Evolutionary conservation across 2,113 vertebrate genomes (phyloP), one percentile per base, ranked within the genome.

Genomic region (Macquaria australasica): DNA sequence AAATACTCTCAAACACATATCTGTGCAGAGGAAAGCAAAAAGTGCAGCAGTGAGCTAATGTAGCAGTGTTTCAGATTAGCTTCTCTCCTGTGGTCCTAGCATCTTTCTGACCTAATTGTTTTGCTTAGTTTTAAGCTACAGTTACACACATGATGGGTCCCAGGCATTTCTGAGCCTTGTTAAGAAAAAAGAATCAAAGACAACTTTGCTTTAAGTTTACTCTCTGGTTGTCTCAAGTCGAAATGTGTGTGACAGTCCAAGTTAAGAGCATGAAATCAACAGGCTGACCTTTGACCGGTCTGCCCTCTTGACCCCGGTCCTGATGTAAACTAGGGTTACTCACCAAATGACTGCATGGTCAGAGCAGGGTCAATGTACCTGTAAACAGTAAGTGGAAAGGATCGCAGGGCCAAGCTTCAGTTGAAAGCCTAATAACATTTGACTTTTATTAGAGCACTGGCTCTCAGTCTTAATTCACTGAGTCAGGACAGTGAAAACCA

Each of bases 251-350:
- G 79, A 78, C 76, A 80, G 74, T 77, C 45, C n/a, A 77, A 91
- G 92, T 89, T 87, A 83, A 86, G 77, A 82, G 81, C 87, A 79
- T 84, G 87, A 88, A 91, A 90, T 93, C 82, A 81, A 60, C 85
- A 85, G 77, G 28, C 62, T 85, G 85, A 94, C 88, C 90, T 92
- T 63, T 82, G 89, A 87, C 87, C 86, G 67, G 28, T 64, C 50
- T 86, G 56, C 51, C 77, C 79, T 75, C 50, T 77, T 81, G 79
- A 90, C 87, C 92, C 21, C 0, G 43, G 41, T 58, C 73, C 48
- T 51, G 84, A 66, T 70, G 74, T 87, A 82, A 91, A 77, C 73
- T 87, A 71, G 63, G 79, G 79, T 90, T 82, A 72, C 79, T 88
- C 51, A 62, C 73, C 72, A 75, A 89, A 86, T 50, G 67, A 81